A percentile compares a stretch with the other conserved stretches of the same genome.
phyloP scores from a whole-genome alignment of 2,113 vertebrate species.

The Solea senegalensis region DNA sequence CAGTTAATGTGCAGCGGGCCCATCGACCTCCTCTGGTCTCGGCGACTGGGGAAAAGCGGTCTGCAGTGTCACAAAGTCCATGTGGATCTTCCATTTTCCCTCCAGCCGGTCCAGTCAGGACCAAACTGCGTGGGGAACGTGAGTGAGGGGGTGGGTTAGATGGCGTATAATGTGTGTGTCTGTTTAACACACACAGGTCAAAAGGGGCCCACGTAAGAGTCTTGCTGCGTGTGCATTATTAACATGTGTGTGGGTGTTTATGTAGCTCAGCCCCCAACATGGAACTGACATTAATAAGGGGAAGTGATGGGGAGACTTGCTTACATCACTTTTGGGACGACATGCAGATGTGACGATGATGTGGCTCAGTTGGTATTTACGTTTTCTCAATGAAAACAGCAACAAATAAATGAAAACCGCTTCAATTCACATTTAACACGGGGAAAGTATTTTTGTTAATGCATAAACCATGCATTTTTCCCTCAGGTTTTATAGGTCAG shows the following conservation, averaged over 20 bases:
- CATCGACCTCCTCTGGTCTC: slow-evolving; percentile 68
- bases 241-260: slow-evolving; percentile 83
- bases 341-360: slow-evolving; percentile 74
- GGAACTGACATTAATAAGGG: slow-evolving; percentile 81
- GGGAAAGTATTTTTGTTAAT: too few species aligned
- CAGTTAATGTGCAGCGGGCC: slow-evolving; percentile 76
- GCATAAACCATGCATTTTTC: too few species aligned
- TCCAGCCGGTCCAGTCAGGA: slow-evolving; percentile 49
- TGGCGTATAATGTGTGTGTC: slow-evolving; percentile 72
- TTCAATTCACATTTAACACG: too few species aligned
- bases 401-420: too few species aligned
- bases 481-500: too few species aligned
- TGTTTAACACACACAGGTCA: slow-evolving; percentile 78
- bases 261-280: slow-evolving; percentile 72
- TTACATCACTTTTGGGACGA: slow-evolving; percentile 74
- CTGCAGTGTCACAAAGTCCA: slow-evolving; percentile 67
- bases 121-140: slow-evolving; percentile 50
- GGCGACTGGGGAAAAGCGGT: slow-evolving; percentile 61
- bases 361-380: slow-evolving; percentile 43
- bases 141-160: slow-evolving; percentile 23
- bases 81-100: slow-evolving; percentile 79
- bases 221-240: slow-evolving; percentile 78
- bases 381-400: slow-evolving; percentile 11
- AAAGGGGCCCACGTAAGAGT: slow-evolving; percentile 69
- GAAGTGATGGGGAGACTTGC: slow-evolving; percentile 73